These are phyloP conservation scores for Lagenorhynchus albirostris DNA, from an alignment of 2,113 vertebrate genomes.

Conservation along the genomic window DNA sequence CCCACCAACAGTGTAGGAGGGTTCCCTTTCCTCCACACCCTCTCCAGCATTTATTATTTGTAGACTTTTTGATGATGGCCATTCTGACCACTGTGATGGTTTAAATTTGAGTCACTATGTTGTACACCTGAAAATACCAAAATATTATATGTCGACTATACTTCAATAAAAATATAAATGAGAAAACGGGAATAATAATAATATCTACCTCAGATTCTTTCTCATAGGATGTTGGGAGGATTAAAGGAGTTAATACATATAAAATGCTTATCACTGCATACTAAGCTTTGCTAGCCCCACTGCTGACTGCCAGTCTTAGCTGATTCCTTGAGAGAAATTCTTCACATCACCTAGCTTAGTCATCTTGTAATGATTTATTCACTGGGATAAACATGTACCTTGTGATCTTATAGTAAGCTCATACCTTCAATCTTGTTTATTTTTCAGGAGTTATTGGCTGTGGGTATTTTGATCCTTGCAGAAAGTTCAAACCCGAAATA, in stretches of 20 bases:
- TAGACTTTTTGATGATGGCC: background rate
- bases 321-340: background rate
- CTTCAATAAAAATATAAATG: background rate
- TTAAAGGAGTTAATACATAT: background rate
- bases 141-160: background rate
- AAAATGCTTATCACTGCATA: background rate
- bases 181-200: background rate
- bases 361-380: background rate
- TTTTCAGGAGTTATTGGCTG: conserved; percentile 84
- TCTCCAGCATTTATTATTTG: background rate
- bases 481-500: conserved; percentile 82
- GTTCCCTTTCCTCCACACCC: background rate
- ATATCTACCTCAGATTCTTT: background rate
- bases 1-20: background rate
- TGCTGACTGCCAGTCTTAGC: background rate
- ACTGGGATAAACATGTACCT: background rate
- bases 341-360: background rate
- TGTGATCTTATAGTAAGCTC: background rate
- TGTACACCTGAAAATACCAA: background rate
- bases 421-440: background rate
- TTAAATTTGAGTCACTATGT: background rate
- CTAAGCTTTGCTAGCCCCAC: background rate
- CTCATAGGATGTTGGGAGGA: background rate
- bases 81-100: background rate
- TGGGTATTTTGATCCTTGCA: conserved; percentile 88